Evolutionary conservation across 1,140 invertebrate species (phyloP).

Genomic region (Dufourea novaeangliae): DNA sequence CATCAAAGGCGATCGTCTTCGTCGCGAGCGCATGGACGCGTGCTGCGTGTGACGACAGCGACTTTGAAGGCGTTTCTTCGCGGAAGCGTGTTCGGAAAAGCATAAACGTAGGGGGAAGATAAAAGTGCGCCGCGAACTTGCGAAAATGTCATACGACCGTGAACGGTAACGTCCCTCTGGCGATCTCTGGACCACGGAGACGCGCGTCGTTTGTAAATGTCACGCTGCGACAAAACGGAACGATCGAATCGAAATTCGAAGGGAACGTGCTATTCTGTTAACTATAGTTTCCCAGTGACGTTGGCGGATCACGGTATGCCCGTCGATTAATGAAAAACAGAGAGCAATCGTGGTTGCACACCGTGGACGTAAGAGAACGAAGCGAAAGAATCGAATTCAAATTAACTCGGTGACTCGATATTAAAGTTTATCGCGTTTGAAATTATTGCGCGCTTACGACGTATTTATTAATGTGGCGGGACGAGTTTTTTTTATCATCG

Average conservation of each 20-base stretch:
- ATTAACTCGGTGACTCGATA: neutral
- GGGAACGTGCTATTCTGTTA: neutral
- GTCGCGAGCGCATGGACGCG: neutral
- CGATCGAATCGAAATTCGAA: neutral
- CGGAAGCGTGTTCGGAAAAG: neutral
- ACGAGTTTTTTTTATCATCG: neutral
- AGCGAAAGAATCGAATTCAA: slow-evolving; percentile 1
- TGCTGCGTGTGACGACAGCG: neutral
- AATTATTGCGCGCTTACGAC: neutral
- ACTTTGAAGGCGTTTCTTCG: neutral
- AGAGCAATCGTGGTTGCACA: neutral
- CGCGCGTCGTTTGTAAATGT: slow-evolving; percentile 4
- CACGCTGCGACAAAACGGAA: neutral
- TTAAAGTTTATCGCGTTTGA: neutral
- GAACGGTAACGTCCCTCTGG: neutral
- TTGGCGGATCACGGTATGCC: neutral
- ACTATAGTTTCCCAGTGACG: neutral
- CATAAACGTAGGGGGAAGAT: neutral
- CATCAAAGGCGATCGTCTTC: slow-evolving; percentile 8
- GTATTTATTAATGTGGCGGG: neutral
- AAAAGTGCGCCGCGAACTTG: neutral
- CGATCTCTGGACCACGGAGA: neutral
- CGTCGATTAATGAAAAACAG: neutral
- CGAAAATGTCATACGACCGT: neutral
- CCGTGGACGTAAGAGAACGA: neutral